Base-by-base conservation (phyloP, 2,113 vertebrate species). In the Orientallactaga bullata region DNA sequence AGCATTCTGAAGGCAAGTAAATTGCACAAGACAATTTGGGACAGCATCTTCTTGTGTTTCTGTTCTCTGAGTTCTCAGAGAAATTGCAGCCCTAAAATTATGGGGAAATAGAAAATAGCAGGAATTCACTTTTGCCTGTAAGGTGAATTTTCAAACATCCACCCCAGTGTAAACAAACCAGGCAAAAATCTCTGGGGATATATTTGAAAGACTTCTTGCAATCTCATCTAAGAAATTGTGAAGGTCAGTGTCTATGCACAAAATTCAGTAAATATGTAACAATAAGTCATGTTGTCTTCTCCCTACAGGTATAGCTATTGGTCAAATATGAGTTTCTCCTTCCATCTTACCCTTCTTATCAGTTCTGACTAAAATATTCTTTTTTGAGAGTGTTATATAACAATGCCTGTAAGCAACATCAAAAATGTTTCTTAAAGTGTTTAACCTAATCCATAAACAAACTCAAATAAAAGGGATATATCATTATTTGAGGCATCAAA, bases 61-160 rank as follows among this genome's bases (percentile, higher is more conserved):
- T 95, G n/a, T 85, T 93, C 73, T 95, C 88, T 79, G 89, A 37
- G 71, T 91, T 96, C 95, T 94, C 90, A 68, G 86, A 78, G 88
- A 96, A 95, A 97, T 88, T 93, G 77, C 91, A 94, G 88, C 42
- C 65, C 39, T 79, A 82, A 90, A 93, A 95, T 96, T 42, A 94
- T 94, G 74, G 55, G 65, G 51, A 96, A 91, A 92, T 66, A 72
- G 82, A 93, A 96, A 96, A 94, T 74, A 81, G n/a, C 87, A 83
- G 9, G 37, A 85, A 88, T 91, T 65, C 79, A 63, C 66, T 82
- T 95, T 79, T 81, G 18, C 77, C 73, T 94, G 28, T 88, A 93
- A 93, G 18, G 76, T 58, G 16, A 78, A 83, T 88, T 91, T 85
- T 6, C 71, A 94, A 96, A 85, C 78, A 72, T 82, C 76, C 58